A percentile compares a stretch with the other conserved stretches of the same genome.
Evolutionary conservation across 1,140 invertebrate genomes (phyloP).

Genomic region (Pantala flavescens): DNA sequence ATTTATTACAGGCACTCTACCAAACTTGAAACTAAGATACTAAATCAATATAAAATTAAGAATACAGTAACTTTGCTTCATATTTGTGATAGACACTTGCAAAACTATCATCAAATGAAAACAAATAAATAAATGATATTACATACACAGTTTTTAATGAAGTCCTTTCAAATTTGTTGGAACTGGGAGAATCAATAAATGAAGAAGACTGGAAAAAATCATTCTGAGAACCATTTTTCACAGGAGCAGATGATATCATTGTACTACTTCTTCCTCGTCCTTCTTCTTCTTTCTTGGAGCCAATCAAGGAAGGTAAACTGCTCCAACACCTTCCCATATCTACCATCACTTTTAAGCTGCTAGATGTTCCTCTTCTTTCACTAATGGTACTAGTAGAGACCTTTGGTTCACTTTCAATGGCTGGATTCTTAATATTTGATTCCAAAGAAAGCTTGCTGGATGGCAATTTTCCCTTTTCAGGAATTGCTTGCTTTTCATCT

Average conservation of each 20-base stretch:
- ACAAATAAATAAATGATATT: no score
- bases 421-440: not conserved
- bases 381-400: not conserved
- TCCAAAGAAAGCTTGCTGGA: not conserved
- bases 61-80: no score
- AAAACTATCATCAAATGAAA: no score
- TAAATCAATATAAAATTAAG: no score
- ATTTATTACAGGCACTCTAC: no score
- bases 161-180: not conserved
- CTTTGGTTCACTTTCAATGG: not conserved
- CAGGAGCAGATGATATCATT: not conserved
- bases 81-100: no score
- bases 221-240: not conserved
- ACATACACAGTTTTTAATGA: no score
- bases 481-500: not conserved
- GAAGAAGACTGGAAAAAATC: not conserved
- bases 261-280: not conserved
- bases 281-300: not conserved
- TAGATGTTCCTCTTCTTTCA: not conserved
- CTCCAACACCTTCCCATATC: not conserved
- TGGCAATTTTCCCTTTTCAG: not conserved
- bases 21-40: no score
- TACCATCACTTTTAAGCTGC: not conserved
- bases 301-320: not conserved
- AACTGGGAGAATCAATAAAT: not conserved